Conservation (phyloP, 1,140 invertebrate species). For the Pogonus chalceus region DNA sequence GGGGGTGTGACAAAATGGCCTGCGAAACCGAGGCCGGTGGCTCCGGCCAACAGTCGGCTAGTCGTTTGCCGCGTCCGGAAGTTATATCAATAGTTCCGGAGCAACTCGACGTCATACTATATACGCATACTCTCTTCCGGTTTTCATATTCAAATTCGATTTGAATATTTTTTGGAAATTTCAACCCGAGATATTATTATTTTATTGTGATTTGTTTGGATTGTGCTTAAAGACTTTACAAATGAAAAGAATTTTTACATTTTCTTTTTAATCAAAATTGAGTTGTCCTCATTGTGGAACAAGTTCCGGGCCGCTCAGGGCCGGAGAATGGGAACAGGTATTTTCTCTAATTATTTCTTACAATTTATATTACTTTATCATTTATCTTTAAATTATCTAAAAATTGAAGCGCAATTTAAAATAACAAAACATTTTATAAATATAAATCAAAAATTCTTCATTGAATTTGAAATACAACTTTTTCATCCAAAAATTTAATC, state of each 20-base stretch:
- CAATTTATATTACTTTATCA: neutral
- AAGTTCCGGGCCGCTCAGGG: slow-evolving; percentile 31
- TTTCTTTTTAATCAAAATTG: slow-evolving; percentile 27
- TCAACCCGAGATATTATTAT: too few relatives aligned
- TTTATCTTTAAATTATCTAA: neutral
- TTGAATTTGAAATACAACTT: neutral
- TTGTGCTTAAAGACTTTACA: slow-evolving; percentile 9
- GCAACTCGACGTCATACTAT: slow-evolving; percentile 3
- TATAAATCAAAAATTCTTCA: neutral
- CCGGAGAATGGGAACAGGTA: slow-evolving; percentile 35
- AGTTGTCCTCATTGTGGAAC: slow-evolving; percentile 31
- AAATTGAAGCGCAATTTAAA: neutral
- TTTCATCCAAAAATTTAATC: neutral
- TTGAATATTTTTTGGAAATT: neutral
- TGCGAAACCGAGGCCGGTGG: slow-evolving; percentile 30
- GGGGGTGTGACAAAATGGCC: slow-evolving; percentile 37
- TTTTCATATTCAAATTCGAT: neutral
- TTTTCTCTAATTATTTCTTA: slow-evolving; percentile 9
- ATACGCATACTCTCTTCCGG: neutral
- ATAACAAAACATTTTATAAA: neutral
- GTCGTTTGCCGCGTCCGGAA: slow-evolving; percentile 21
- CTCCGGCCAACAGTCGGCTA: slow-evolving; percentile 27
- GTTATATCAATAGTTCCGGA: neutral
- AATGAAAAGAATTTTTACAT: neutral
- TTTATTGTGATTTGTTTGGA: slow-evolving; percentile 8